Conservation (phyloP, 2,797 vertebrate species). For the Syngnathus acus region DNA sequence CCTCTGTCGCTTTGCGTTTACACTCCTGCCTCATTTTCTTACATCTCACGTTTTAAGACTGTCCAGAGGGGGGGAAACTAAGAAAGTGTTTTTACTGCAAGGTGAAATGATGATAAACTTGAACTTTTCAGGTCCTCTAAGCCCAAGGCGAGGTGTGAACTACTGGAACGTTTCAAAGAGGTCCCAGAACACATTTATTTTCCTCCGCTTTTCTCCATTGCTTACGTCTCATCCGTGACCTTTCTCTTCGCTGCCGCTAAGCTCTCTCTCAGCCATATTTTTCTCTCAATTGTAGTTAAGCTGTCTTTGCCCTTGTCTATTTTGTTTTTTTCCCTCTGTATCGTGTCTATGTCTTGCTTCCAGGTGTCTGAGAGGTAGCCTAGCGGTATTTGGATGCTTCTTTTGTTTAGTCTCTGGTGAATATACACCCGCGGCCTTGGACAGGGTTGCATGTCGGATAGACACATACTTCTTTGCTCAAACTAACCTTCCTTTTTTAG, state of each 20-base stretch:
- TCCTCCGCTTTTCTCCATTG: conserved; percentile 16
- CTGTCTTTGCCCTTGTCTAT: conserved; percentile 34
- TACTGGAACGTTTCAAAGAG: conserved; percentile 23
- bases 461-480: conserved; percentile 13
- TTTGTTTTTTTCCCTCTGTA: conserved; percentile 8
- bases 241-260: conserved; percentile 22
- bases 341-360: conserved; percentile 22
- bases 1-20: not conserved
- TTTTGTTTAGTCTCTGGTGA: conserved; percentile 32
- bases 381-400: conserved; percentile 15
- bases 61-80: not conserved
- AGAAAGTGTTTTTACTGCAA: conserved; percentile 5
- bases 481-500: not conserved
- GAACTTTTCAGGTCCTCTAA: conserved; percentile 14
- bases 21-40: not conserved
- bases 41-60: not conserved
- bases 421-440: conserved; percentile 40
- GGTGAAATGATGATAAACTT: conserved; percentile 23
- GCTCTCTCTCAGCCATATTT: conserved; percentile 21
- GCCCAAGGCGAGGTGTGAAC: conserved; percentile 7
- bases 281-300: conserved; percentile 34
- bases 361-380: conserved; percentile 33
- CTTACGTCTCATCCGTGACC: conserved; percentile 35
- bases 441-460: conserved; percentile 14
- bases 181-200: conserved; percentile 30